Evolutionary conservation across 2,113 vertebrate species (phyloP).

Genomic region (Pandion haliaetus): DNA sequence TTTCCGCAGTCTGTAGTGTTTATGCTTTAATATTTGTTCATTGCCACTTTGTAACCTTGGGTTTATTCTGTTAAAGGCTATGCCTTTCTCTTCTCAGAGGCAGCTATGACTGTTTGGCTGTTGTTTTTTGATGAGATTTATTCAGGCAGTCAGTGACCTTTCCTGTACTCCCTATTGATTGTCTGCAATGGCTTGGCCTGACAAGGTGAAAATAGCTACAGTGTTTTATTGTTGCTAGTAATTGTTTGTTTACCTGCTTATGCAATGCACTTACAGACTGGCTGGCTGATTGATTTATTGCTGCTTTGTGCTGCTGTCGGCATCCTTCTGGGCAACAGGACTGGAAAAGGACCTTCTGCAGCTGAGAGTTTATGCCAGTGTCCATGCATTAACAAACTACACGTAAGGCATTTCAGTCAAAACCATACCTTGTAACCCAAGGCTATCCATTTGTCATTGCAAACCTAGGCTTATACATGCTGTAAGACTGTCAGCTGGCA

Average conservation of each 20-base stretch:
- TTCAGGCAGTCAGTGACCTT: conserved; percentile 4
- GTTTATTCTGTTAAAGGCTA: not conserved
- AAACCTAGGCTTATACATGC: not conserved
- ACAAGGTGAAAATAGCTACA: not conserved
- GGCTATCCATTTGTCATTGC: not conserved
- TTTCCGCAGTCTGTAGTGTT: not conserved
- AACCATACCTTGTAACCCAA: not conserved
- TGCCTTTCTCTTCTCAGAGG: not conserved
- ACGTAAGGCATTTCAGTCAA: not conserved
- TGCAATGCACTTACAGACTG: not conserved
- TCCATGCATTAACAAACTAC: not conserved
- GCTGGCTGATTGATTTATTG: conserved; percentile 24
- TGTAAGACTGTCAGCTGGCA: not conserved
- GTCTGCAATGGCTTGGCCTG: not conserved
- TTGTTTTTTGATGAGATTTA: not conserved
- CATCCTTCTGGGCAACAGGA: not conserved
- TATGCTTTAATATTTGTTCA: not conserved
- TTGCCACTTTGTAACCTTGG: not conserved
- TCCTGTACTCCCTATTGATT: not conserved
- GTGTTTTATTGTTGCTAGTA: not conserved
- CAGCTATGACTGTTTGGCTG: not conserved
- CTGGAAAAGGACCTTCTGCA: not conserved
- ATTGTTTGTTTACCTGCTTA: conserved; percentile 16
- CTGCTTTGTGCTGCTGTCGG: not conserved
- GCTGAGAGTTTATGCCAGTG: not conserved